Conservation (phyloP, 92 coral and sea anemone species). For the Anthopleura xanthogrammica region DNA sequence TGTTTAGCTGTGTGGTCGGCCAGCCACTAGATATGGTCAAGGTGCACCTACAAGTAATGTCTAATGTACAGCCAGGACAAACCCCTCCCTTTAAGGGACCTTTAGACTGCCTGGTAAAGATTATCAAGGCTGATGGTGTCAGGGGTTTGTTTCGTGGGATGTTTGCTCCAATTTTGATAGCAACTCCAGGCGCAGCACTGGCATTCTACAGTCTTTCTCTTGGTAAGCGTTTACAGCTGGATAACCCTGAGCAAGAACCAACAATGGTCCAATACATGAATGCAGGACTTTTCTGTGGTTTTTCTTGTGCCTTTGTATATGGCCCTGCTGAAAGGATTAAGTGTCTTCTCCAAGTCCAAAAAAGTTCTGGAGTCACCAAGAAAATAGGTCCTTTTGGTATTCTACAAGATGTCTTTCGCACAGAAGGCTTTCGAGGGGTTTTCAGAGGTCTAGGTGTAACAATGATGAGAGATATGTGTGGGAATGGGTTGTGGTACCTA, state of each 20-base stretch:
- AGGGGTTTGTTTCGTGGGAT: slow-evolving; percentile 76
- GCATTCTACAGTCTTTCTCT: slow-evolving; percentile 69
- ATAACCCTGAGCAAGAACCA: slow-evolving; percentile 46
- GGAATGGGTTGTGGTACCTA: slow-evolving; percentile 70
- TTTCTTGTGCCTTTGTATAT: slow-evolving; percentile 41
- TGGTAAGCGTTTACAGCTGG: slow-evolving; percentile 74
- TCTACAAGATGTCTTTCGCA: slow-evolving; percentile 42
- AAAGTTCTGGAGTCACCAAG: slow-evolving; percentile 26
- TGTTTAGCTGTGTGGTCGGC: slow-evolving; percentile 63
- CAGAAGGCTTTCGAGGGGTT: slow-evolving; percentile 66
- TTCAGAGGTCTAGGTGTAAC: slow-evolving; percentile 65
- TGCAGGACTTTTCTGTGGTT: slow-evolving; percentile 76
- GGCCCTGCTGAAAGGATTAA: slow-evolving; percentile 77
- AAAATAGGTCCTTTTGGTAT: slow-evolving; percentile 59
- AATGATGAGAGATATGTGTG: slow-evolving; percentile 57
- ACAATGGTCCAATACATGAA: slow-evolving; percentile 53
- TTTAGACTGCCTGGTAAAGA: slow-evolving; percentile 66
- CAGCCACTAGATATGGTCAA: slow-evolving; percentile 91
- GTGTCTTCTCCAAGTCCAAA: slow-evolving; percentile 81
- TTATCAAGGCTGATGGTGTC: slow-evolving; percentile 68
- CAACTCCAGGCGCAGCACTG: slow-evolving; percentile 71
- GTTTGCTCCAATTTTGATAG: slow-evolving; percentile 68
- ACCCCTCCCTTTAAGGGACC: slow-evolving; percentile 55
- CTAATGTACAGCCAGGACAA: slow-evolving; percentile 30
- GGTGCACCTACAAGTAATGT: slow-evolving; percentile 81